These are phyloP conservation scores for Thomomys bottae DNA, from an alignment of 2,113 vertebrate species.

Conservation along the genomic window DNA sequence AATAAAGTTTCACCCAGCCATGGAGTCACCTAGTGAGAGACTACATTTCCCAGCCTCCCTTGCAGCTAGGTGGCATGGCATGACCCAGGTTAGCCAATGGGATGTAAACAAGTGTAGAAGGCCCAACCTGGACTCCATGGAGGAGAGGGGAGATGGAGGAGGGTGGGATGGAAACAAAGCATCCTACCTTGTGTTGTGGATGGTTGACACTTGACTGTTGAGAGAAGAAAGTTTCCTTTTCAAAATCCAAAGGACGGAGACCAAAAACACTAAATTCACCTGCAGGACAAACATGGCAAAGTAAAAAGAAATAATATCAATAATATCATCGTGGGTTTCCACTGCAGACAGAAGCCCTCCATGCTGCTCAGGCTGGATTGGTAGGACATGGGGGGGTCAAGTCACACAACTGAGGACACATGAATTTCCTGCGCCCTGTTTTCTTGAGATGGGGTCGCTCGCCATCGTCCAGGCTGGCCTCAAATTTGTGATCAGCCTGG, in stretches of 20 bases:
- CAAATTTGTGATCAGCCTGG: too few species aligned
- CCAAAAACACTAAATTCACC: slow-evolving; percentile 70
- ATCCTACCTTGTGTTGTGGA: slow-evolving; percentile 74
- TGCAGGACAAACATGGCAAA: slow-evolving; percentile 40
- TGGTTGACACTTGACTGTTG: slow-evolving; percentile 75
- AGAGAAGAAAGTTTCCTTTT: slow-evolving; percentile 70
- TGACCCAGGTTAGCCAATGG: background rate
- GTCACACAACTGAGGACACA: background rate
- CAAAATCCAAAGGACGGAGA: slow-evolving; percentile 73
- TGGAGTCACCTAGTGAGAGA: background rate
- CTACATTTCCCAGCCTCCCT: slow-evolving; percentile 4
- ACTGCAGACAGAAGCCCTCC: background rate
- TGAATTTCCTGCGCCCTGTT: too few species aligned
- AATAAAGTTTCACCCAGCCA: background rate
- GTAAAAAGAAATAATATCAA: background rate
- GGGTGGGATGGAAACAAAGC: background rate
- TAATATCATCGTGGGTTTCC: too few species aligned
- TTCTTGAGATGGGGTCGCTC: too few species aligned
- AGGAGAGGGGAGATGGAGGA: background rate
- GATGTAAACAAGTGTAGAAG: background rate
- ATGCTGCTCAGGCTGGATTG: background rate
- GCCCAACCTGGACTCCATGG: background rate
- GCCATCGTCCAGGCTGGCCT: too few species aligned
- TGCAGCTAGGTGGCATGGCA: background rate
- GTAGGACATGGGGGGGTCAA: background rate